phyloP scores from a whole-genome alignment of 2,113 vertebrate species.

The Saguinus imperator region DNA sequence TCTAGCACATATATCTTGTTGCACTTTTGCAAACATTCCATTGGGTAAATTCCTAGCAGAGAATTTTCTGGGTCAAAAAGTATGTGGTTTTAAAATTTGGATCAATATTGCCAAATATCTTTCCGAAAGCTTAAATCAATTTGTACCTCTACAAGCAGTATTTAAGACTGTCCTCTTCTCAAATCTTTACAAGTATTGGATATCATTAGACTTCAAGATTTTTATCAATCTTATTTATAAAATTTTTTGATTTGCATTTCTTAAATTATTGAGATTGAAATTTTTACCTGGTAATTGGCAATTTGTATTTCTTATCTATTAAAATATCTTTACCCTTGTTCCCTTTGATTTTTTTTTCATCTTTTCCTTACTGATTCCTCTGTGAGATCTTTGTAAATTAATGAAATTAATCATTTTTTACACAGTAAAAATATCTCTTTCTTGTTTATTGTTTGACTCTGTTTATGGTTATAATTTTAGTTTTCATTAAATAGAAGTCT shows the following conservation, averaged over 20 bases:
- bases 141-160: neutral
- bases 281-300: neutral
- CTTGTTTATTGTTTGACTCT: neutral
- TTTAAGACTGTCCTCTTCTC: neutral
- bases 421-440: neutral
- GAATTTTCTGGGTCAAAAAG: neutral
- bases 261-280: neutral
- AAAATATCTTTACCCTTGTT: neutral
- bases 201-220: neutral
- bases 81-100: neutral
- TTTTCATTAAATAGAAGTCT: neutral
- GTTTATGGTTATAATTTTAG: neutral
- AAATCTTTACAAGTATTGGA: neutral
- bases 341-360: neutral
- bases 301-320: neutral
- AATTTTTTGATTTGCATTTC: neutral
- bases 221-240: neutral
- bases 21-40: neutral
- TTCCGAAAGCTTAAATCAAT: neutral
- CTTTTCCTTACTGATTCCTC: neutral
- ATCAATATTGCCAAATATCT: neutral
- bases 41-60: neutral
- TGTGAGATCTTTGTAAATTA: neutral
- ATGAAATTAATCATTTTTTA: slow-evolving; percentile 16
- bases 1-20: neutral